These are phyloP conservation scores for Botia kubotai DNA, from an alignment of 2,797 vertebrate genomes.

Conservation along the genomic window DNA sequence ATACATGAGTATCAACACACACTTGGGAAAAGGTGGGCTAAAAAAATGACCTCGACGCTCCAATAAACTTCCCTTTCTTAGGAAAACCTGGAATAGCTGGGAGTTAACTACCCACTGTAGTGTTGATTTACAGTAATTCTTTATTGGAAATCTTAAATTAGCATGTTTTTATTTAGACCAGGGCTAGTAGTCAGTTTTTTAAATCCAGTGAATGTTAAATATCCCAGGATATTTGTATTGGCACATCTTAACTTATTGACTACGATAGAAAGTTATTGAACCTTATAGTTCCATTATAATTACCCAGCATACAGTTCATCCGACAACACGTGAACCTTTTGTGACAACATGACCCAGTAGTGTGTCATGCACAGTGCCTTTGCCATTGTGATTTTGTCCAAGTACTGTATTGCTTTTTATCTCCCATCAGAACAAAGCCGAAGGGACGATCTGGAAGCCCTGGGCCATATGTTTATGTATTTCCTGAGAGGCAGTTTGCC, in stretches of 20 bases:
- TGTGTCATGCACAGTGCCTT: background rate
- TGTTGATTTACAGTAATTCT: background rate
- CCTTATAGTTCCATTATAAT: too few relatives aligned
- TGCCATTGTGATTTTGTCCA: constrained; percentile 1
- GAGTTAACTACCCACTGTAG: background rate
- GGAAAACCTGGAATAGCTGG: background rate
- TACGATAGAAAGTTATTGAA: too few relatives aligned
- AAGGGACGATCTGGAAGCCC: constrained; percentile 94
- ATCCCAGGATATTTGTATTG: too few relatives aligned
- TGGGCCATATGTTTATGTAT: constrained; percentile 99
- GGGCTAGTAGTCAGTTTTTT: too few relatives aligned
- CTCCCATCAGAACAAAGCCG: constrained; percentile 92
- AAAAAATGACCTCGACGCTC: background rate
- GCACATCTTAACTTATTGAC: too few relatives aligned
- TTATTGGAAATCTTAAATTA: too few relatives aligned
- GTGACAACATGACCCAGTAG: too few relatives aligned
- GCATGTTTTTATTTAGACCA: too few relatives aligned
- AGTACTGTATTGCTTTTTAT: constrained; percentile 19
- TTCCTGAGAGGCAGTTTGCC: constrained; percentile 96
- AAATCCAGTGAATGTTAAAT: too few relatives aligned
- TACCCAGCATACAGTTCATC: too few relatives aligned
- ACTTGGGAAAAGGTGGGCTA: constrained; percentile 92
- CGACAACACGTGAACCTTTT: too few relatives aligned
- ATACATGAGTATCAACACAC: constrained; percentile 99
- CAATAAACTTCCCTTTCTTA: background rate